Evolutionary conservation across 2,113 vertebrate species (phyloP).

Genomic region (Mustela lutreola): DNA sequence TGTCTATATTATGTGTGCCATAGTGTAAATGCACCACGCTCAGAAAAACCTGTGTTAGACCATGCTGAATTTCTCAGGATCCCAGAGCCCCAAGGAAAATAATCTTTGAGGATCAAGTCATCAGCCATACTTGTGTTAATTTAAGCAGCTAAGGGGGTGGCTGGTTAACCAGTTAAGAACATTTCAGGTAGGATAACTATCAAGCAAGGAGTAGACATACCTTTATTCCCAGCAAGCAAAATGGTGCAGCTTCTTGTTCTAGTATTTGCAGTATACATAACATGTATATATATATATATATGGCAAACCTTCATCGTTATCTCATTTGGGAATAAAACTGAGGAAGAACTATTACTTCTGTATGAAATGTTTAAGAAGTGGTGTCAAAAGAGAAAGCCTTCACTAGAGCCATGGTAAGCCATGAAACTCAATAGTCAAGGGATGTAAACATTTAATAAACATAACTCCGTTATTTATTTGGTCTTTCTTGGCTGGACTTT

Average conservation of each 20-base stretch:
- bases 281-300: not conserved
- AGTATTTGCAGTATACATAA: conserved; percentile 21
- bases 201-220: not conserved
- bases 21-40: not conserved
- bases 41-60: not conserved
- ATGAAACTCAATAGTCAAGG: not conserved
- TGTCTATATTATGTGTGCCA: not conserved
- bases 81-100: not conserved
- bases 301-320: not conserved
- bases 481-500: not conserved
- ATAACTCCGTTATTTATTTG: not conserved
- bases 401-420: not conserved
- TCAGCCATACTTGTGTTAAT: not conserved
- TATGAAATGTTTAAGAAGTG: not conserved
- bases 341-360: not conserved
- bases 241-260: not conserved
- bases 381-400: not conserved
- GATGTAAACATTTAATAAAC: conserved; percentile 8
- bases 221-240: not conserved
- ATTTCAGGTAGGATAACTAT: not conserved
- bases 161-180: not conserved
- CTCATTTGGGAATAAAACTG: not conserved
- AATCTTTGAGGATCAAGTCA: not conserved
- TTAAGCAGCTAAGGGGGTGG: not conserved
- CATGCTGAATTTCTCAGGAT: not conserved